Conservation (phyloP, 1,140 invertebrate species). For the Aphis gossypii region DNA sequence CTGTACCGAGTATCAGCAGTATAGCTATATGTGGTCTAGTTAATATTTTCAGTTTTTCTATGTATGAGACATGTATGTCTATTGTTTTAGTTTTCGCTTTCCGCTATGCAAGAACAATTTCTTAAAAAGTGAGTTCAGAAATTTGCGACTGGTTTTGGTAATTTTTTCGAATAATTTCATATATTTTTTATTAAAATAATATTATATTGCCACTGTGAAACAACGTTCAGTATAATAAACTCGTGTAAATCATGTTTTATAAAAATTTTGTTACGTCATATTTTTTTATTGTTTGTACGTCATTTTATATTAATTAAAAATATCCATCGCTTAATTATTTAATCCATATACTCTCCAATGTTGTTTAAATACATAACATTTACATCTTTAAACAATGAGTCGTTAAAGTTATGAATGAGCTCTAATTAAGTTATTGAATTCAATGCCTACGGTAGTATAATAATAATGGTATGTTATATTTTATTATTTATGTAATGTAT, state of each 20-base stretch:
- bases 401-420: not conserved
- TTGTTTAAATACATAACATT: slow-evolving; percentile 13
- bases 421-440: slow-evolving; percentile 19
- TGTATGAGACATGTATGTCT: not conserved
- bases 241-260: not conserved
- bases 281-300: not conserved
- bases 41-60: not conserved
- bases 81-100: not conserved
- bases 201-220: not conserved
- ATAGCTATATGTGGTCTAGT: not conserved
- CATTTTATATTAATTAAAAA: slow-evolving; percentile 16
- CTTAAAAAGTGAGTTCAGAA: not conserved
- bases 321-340: not conserved
- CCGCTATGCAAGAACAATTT: not conserved
- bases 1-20: not conserved
- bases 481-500: not conserved
- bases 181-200: not conserved
- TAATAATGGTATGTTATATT: slow-evolving; percentile 3
- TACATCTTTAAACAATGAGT: slow-evolving; percentile 17
- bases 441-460: not conserved
- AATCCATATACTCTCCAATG: slow-evolving; percentile 8
- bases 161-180: not conserved
- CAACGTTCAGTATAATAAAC: not conserved
- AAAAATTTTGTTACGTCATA: not conserved
- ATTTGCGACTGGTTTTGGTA: not conserved